Evolutionary conservation across 2,888 invertebrate genomes (phyloP).

Genomic region (Linnaemya tessellans): DNA sequence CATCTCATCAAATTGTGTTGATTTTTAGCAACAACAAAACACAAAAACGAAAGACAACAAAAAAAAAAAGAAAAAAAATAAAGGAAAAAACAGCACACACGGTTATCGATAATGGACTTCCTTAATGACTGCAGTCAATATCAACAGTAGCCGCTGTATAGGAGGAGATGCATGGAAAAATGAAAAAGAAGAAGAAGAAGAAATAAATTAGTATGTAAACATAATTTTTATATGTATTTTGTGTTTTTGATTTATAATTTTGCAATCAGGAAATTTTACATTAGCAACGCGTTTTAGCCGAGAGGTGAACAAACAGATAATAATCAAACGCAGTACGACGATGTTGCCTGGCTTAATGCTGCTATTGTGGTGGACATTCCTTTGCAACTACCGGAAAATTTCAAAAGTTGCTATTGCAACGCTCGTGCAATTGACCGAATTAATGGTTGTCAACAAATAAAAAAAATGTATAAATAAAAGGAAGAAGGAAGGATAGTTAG

Average conservation of each 20-base stretch:
- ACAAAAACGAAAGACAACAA: too few species aligned
- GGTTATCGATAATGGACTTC: slow-evolving; percentile 70
- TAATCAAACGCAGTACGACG: slow-evolving; percentile 37
- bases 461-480: background rate
- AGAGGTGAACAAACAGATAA: slow-evolving; percentile 70
- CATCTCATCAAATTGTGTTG: slow-evolving; percentile 68
- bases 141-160: slow-evolving; percentile 48
- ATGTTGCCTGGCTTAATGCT: slow-evolving; percentile 30
- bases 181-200: slow-evolving; percentile 40
- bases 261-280: slow-evolving; percentile 65
- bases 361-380: slow-evolving; percentile 23
- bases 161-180: slow-evolving; percentile 28
- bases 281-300: slow-evolving; percentile 29
- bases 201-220: slow-evolving; percentile 50
- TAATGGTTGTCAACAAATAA: slow-evolving; percentile 29
- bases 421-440: slow-evolving; percentile 46
- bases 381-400: slow-evolving; percentile 10
- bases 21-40: slow-evolving; percentile 30
- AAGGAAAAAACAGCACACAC: slow-evolving; percentile 54
- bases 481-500: slow-evolving; percentile 19
- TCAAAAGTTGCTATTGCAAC: slow-evolving; percentile 18
- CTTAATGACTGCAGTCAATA: slow-evolving; percentile 67
- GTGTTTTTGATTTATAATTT: slow-evolving; percentile 21
- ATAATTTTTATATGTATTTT: slow-evolving; percentile 44
- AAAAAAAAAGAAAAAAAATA: slow-evolving; percentile 9